Evolutionary conservation across 2,888 invertebrate species (phyloP), one percentile per base, ranked within the genome.

Genomic region (Tachina fera): DNA sequence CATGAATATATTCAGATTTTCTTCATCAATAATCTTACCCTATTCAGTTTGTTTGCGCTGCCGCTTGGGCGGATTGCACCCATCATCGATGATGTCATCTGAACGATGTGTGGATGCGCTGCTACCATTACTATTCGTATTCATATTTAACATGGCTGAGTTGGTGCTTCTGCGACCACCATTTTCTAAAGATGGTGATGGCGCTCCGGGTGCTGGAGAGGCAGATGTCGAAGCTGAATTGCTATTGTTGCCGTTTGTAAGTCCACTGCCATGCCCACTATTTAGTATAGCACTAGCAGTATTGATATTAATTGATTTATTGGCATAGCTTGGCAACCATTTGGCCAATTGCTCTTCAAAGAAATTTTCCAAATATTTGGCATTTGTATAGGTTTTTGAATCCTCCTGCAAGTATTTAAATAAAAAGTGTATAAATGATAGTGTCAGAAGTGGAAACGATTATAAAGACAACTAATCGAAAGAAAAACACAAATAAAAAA

Each of bases 341-440:
- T 97, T 97, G 72, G 95, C 91, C 87, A 97, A 93, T 91, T 97
- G 95, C 90, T 96, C 95, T 90, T 97, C 97, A 92, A 97, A 97
- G 93, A 97, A 97, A 92, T 96, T 96, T 92, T 97, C 97, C 89
- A 97, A 94, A 86, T 95, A 95, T 92, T 96, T 95, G 60, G 96
- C 97, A 93, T 97, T 96, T 89, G 95, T 95, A 93, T 95, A 96
- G 60, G 97, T 95, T 91, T 95, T 95, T 16, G 96, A 95, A 88
- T 96, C 96, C 89, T 95, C 94, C 97, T 97, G 92, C 86, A 70
- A 71, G 5, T 43, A 14, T 9, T 56, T 1, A 39, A 31, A 22
- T 22, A 22, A 47, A n/a, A 49, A 9, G 9, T 8, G 19, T 14
- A 14, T 19, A 14, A 58, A 16, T n/a, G 1, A 1, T 22, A 5